Evolutionary conservation across 2,888 invertebrate species (phyloP), one percentile per base, ranked within the genome.

Genomic region (Melanostoma scalare): DNA sequence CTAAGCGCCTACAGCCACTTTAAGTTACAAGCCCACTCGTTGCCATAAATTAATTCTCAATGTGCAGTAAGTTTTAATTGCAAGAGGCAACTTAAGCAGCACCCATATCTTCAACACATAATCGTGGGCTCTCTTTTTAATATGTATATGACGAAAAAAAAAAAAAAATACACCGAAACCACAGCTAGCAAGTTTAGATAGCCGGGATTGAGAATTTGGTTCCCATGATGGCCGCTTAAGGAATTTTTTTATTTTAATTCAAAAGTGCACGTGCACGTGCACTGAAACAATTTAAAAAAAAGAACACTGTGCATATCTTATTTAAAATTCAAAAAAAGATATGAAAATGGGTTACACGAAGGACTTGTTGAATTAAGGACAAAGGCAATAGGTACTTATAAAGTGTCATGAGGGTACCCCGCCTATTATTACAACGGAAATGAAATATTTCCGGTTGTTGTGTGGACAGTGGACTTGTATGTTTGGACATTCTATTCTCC

Each of bases 21-120:
- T 40, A 69, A 56, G 50, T 52, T 10, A 56, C 40, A 55, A 60
- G 38, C 75, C 75, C 75, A 77, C 76, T 77, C 76, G 42, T 63
- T 56, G 76, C 63, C 48, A 40, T 63, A 63, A 71, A 77, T 77
- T 77, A 77, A 52, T 71, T 63, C 63, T 35, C 58, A 42, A 38
- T 71, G 56, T 65, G 65, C 71, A 77, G 56, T 77, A 72, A 72
- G 65, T 77, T 77, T 77, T 77, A 77, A 77, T 77, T 77, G 56
- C 58, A 53, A 71, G 6, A 38, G 55, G 53, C 35, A 69, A 55
- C 63, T 63, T 55, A 38, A 61, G 52, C 31, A 36, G 30, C 42
- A n/a, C 33, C 40, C 10, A 33, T 20, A 20, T 20, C 20, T 20
- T 20, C 20, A 20, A 20, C 44, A 42, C 67, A 44, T 53, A 35